Conservation (phyloP, 2,113 vertebrate genomes). For the Centropus unirufus region DNA sequence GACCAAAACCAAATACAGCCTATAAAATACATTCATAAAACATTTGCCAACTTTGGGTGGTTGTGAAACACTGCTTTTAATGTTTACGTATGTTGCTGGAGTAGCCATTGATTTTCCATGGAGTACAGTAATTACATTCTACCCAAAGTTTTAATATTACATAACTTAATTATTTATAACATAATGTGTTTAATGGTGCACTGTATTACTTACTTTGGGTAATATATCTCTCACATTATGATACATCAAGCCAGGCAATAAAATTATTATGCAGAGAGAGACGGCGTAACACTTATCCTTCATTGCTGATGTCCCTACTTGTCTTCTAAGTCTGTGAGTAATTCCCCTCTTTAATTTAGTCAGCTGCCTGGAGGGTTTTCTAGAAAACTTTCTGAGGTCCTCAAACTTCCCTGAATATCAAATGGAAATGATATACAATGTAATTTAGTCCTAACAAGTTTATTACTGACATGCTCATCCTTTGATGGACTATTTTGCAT, state of each 20-base stretch:
- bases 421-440: background rate
- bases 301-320: slow-evolving; percentile 21
- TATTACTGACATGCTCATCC: background rate
- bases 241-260: slow-evolving; percentile 43
- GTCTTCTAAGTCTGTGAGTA: slow-evolving; percentile 18
- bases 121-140: slow-evolving; percentile 31
- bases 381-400: slow-evolving; percentile 27
- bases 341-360: slow-evolving; percentile 24
- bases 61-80: background rate
- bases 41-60: background rate
- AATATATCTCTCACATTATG: slow-evolving; percentile 20
- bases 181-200: slow-evolving; percentile 24
- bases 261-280: slow-evolving; percentile 46
- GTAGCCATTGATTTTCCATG: slow-evolving; percentile 16
- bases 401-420: slow-evolving; percentile 12
- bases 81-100: background rate
- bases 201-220: slow-evolving; percentile 4
- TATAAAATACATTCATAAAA: background rate
- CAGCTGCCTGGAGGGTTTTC: slow-evolving; percentile 24
- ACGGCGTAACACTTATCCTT: slow-evolving; percentile 35
- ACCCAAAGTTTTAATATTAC: slow-evolving; percentile 19
- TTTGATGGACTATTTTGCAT: background rate
- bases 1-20: background rate
- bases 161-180: slow-evolving; percentile 55
- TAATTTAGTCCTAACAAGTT: background rate